phyloP scores from a whole-genome alignment of 2,113 vertebrate species.

The Pteropus alecto region DNA sequence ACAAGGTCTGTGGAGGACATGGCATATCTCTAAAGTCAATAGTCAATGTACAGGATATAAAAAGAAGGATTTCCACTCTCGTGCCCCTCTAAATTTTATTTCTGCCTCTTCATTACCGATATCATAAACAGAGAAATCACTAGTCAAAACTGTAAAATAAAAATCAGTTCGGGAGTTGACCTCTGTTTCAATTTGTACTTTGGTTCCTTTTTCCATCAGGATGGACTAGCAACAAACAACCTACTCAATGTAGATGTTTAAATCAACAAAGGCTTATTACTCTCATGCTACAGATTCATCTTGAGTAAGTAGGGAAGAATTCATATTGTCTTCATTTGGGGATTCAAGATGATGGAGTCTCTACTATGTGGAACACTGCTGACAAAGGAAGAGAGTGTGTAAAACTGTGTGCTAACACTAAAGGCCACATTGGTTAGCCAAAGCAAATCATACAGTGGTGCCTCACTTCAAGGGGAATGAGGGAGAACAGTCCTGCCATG shows the following conservation, averaged over 20 bases:
- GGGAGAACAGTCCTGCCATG: background rate
- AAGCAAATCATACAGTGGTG: too few species aligned
- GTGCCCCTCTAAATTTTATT: background rate
- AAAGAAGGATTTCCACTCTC: background rate
- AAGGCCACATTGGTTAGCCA: background rate
- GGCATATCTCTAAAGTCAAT: background rate
- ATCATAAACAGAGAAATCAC: background rate
- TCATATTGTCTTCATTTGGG: background rate
- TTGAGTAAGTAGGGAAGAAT: background rate
- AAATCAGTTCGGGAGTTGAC: background rate
- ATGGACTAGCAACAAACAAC: background rate
- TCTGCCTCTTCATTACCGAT: background rate
- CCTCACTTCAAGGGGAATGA: background rate
- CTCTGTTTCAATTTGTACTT: background rate
- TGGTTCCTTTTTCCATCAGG: background rate
- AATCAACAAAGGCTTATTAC: background rate
- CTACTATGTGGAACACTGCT: background rate
- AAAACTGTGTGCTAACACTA: background rate
- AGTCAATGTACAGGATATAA: background rate
- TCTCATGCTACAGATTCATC: background rate
- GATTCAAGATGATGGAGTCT: background rate
- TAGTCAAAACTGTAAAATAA: background rate
- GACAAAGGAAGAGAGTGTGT: background rate
- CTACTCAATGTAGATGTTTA: background rate
- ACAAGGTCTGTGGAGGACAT: fast-evolving